Conservation (phyloP, 1,140 invertebrate species). For the Apis florea region DNA sequence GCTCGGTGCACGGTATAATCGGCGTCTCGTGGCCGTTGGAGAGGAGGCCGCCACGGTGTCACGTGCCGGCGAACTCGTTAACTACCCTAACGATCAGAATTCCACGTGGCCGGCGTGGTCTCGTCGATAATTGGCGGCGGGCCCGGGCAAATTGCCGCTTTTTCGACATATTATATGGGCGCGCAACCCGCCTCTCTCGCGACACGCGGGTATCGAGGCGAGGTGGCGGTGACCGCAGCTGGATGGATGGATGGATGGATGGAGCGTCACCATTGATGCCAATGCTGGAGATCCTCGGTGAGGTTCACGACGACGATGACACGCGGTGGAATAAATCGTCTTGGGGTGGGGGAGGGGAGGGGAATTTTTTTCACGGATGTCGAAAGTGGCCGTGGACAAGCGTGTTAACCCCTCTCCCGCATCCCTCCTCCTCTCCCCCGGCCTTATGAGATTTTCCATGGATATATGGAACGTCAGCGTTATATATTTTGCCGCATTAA, state of each 20-base stretch:
- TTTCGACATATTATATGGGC: slow-evolving; percentile 58
- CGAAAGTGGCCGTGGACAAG: no score
- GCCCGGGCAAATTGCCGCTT: slow-evolving; percentile 61
- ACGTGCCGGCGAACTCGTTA: slow-evolving; percentile 75
- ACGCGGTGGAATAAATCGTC: slow-evolving; percentile 7
- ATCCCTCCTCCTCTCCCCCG: no score
- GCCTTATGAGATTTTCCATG: no score
- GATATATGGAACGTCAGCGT: no score
- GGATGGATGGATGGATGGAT: slow-evolving; percentile 17
- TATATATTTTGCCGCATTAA: no score
- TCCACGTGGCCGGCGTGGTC: slow-evolving; percentile 69
- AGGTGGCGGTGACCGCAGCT: neutral
- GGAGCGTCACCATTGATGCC: neutral
- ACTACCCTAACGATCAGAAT: slow-evolving; percentile 74
- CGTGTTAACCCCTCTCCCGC: no score
- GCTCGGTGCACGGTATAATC: neutral
- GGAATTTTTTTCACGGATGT: no score
- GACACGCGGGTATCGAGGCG: slow-evolving; percentile 39
- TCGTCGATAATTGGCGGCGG: slow-evolving; percentile 71
- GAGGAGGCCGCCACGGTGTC: slow-evolving; percentile 60
- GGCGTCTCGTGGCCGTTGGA: slow-evolving; percentile 36
- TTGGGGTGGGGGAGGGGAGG: no score
- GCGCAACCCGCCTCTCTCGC: slow-evolving; percentile 3
- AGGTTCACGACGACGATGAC: neutral
- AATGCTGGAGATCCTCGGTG: neutral